Percentiles rank a stretch among this genome's conserved stretches.
These are phyloP conservation scores for Cecropterus lyciades DNA, from an alignment of 1,140 invertebrate genomes.

Conservation along the genomic window DNA sequence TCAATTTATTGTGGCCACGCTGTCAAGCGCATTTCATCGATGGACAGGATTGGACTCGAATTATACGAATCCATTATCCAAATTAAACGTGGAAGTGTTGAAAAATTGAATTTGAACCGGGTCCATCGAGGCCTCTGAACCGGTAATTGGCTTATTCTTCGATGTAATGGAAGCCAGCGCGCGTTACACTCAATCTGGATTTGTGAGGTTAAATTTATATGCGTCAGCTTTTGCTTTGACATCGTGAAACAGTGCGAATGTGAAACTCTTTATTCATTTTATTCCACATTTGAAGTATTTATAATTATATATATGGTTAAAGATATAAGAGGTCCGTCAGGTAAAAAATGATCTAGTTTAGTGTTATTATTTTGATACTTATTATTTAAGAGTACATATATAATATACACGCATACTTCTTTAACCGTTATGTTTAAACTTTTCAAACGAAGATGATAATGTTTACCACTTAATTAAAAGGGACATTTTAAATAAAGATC, in stretches of 20 bases:
- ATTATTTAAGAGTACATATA: no score
- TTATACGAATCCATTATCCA: constrained; percentile 60
- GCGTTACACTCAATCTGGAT: constrained; percentile 49
- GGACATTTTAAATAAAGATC: no score
- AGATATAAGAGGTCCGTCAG: no score
- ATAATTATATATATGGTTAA: no score
- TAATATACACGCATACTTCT: no score
- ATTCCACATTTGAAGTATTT: no score
- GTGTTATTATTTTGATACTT: no score
- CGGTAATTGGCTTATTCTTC: constrained; percentile 66
- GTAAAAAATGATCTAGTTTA: no score
- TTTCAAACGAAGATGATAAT: no score
- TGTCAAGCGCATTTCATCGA: constrained; percentile 34
- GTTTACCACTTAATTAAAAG: no score
- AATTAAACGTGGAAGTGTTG: constrained; percentile 64
- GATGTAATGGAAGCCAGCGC: constrained; percentile 52
- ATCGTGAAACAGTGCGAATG: neutral
- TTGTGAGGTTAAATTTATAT: constrained; percentile 21
- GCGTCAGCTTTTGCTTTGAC: neutral
- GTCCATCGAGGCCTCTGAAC: constrained; percentile 53
- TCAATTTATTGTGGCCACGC: constrained; percentile 40
- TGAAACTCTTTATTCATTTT: no score
- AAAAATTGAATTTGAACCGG: constrained; percentile 68
- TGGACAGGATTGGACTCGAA: constrained; percentile 46
- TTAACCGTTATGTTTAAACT: no score